Base-by-base conservation (phyloP, 2,888 invertebrate species). In the Catocala sponsa region DNA sequence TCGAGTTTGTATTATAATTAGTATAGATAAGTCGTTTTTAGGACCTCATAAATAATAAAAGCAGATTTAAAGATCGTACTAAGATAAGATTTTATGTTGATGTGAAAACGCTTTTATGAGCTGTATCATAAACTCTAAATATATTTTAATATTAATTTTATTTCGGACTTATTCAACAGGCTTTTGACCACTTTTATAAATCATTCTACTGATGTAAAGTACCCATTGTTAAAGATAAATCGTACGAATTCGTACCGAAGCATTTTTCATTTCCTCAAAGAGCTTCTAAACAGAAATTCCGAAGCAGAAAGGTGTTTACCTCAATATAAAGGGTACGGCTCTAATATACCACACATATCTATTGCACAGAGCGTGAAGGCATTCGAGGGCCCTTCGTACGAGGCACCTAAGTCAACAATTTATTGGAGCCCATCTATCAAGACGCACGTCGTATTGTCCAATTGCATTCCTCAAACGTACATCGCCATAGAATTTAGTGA, bases 391-490 rank as follows among this genome's bases (percentile, higher is more conserved):
- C 72, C 75, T 67, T 65, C 64, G 56, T 32, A 62, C 63, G 68
- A 77, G 70, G 79, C 78, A 81, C 80, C 81, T 81, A 77, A 84
- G 82, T 85, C 84, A 83, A 87, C 84, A 84, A 89, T 89, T 90
- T 90, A 90, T 91, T 86, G 85, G 82, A 85, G 56, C 81, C 83
- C 86, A 91, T 91, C 88, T 83, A 88, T 91, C 88, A 88, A 86
- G 85, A 78, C 77, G 74, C 76, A 78, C 81, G 81, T 81, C 79
- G 88, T 82, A 86, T 87, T 86, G 88, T 90, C 85, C 87, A 82
- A 91, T 91, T 85, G 85, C 88, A 91, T 92, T 91, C 90, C 90
- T 76, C 67, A 72, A 76, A 72, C 66, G 71, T 78, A 74, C 72
- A 67, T 74, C 69, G 70, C 70, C 76, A 65, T 69, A 78, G 85